Evolutionary conservation across 1,140 invertebrate species (phyloP).

Genomic region (Neodiprion lecontei): DNA sequence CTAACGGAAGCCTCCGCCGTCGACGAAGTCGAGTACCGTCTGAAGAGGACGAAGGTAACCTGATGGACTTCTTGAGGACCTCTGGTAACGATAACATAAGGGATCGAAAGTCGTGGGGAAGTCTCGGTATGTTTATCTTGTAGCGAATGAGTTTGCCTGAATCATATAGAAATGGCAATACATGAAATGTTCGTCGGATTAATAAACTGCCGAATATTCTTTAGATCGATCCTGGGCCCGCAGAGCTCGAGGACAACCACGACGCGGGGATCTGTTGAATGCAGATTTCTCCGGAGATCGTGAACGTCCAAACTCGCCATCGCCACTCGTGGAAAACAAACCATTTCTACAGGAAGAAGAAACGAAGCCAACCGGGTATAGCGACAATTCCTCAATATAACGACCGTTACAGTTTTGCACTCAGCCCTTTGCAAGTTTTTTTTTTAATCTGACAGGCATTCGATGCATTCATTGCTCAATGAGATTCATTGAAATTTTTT

Average conservation of each 20-base stretch:
- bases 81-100: slow-evolving; percentile 75
- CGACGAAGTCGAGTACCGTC: slow-evolving; percentile 81
- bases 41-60: slow-evolving; percentile 82
- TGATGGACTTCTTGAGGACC: slow-evolving; percentile 86
- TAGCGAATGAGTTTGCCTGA: background rate
- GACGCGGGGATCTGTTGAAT: slow-evolving; percentile 70
- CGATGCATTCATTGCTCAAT: background rate
- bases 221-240: slow-evolving; percentile 87
- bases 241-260: slow-evolving; percentile 75
- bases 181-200: background rate
- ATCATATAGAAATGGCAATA: background rate
- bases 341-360: slow-evolving; percentile 58
- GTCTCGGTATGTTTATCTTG: slow-evolving; percentile 66
- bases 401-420: background rate
- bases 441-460: background rate
- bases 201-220: background rate
- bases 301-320: slow-evolving; percentile 77
- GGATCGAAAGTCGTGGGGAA: slow-evolving; percentile 87
- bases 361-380: slow-evolving; percentile 58
- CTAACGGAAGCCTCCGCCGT: slow-evolving; percentile 84
- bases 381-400: slow-evolving; percentile 14
- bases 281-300: slow-evolving; percentile 75
- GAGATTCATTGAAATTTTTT: slow-evolving; percentile 16
- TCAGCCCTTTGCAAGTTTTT: too few species aligned
- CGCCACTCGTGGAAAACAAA: slow-evolving; percentile 65